Evolutionary conservation across 2,797 vertebrate species (phyloP).

Genomic region (Spinus olivaceus): DNA sequence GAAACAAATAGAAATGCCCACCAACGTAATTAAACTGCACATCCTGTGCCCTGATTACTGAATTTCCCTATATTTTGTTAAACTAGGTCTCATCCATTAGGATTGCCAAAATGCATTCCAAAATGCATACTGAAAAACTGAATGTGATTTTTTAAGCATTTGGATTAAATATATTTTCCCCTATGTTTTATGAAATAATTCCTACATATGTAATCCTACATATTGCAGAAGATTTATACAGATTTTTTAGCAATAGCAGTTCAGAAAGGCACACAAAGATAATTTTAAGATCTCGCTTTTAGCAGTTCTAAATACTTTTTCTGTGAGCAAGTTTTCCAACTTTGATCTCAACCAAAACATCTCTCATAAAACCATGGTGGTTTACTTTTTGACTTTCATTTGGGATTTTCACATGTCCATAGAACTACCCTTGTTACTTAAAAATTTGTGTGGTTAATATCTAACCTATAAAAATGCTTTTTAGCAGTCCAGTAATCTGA

Average conservation of each 20-base stretch:
- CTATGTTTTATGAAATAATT: slow-evolving; percentile 10
- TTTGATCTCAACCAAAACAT: not conserved
- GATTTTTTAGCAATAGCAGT: not conserved
- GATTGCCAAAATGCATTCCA: slow-evolving; percentile 43
- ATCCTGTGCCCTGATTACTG: slow-evolving; percentile 63
- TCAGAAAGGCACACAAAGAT: slow-evolving; percentile 15
- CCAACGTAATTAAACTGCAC: slow-evolving; percentile 71
- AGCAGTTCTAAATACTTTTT: not conserved
- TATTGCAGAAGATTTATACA: not conserved
- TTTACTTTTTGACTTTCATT: not conserved
- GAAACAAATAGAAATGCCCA: slow-evolving; percentile 73
- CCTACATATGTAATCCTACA: not conserved
- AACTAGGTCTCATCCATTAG: slow-evolving; percentile 63
- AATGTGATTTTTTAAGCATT: not conserved
- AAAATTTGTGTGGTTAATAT: not conserved
- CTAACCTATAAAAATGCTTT: not conserved
- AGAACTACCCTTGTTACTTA: not conserved
- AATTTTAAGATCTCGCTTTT: not conserved
- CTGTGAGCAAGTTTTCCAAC: not conserved
- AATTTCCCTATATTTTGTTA: slow-evolving; percentile 62
- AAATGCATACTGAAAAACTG: not conserved
- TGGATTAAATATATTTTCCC: not conserved
- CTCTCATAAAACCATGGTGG: not conserved
- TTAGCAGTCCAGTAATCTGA: not conserved
- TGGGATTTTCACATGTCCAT: not conserved